These are phyloP conservation scores for Icerya purchasi DNA, from an alignment of 2,888 invertebrate genomes.

Conservation along the genomic window DNA sequence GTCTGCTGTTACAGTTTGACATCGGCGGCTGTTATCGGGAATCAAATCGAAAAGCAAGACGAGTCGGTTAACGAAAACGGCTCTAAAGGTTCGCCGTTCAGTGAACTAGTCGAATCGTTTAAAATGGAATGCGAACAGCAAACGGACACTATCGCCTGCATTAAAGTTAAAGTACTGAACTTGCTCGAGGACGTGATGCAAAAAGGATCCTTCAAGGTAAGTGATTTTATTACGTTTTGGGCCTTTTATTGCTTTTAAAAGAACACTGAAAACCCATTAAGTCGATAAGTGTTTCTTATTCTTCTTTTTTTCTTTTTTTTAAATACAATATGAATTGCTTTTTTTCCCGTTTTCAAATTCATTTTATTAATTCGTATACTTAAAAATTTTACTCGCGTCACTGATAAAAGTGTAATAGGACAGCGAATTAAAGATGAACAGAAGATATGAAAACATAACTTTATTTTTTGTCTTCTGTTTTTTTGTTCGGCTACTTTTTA, in stretches of 20 bases:
- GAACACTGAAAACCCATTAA: background rate
- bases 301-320: background rate
- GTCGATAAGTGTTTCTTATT: background rate
- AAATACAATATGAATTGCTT: background rate
- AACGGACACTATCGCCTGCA: constrained; percentile 56
- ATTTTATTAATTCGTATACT: too few species aligned
- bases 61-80: background rate
- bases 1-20: too few species aligned
- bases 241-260: background rate
- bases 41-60: too few species aligned
- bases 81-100: constrained; percentile 49
- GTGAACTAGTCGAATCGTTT: constrained; percentile 53
- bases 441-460: too few species aligned
- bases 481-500: too few species aligned
- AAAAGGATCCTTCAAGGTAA: constrained; percentile 57
- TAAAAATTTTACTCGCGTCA: too few species aligned
- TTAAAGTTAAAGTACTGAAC: constrained; percentile 61
- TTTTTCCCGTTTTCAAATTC: background rate
- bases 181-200: constrained; percentile 55
- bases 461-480: too few species aligned
- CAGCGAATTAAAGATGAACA: too few species aligned
- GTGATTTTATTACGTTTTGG: constrained; percentile 15
- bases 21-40: too few species aligned
- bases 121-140: constrained; percentile 48
- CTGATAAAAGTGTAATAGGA: too few species aligned